Evolutionary conservation across 2,113 vertebrate species (phyloP), one percentile per base, ranked within the genome.

Genomic region (Platichthys flesus): DNA sequence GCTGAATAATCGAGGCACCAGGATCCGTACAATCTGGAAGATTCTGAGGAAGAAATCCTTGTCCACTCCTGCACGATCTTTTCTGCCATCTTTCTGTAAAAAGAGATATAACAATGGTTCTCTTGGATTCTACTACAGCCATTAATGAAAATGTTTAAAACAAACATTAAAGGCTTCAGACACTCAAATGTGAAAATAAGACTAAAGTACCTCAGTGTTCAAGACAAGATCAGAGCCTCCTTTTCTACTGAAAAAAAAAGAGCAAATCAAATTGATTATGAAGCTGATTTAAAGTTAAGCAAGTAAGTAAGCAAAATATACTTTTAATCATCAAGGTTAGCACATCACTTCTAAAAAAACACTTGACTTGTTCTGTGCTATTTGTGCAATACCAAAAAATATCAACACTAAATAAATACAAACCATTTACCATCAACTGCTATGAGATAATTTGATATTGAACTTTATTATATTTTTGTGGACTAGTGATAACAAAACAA

Each of bases 11-110:
- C 90, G 91, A 49, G 97, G 98, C 4, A 99, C 93, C 95, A 99
- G 94, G 89, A 99, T 95, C 83, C 83, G 93, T 78, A 99, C 20
- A 67, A 99, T 98, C 69, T 79, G 89, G 16, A 89, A 75, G 58
- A 99, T 95, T 49, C 96, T 93, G 72, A 84, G 71, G 78, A 99
- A 93, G 90, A 99, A 99, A 2, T 95, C 88, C 64, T 87, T 96
- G 91, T 99, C 97, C 89, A 99, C 96, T 42, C 95, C 82, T 0
- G 96, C 97, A 55, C 95, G 92, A 40, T 99, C 97, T 88, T 97
- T 99, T 85, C 94, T 98, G 9, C 79, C 94, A 84, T 98, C 97
- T 90, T 97, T 98, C 96, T 97, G 89, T 13, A 91, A 1, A 68
- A 82, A 66, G 59, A 0, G 31, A 61, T 4, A 31, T 3, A 69